Evolutionary conservation across 2,113 vertebrate genomes (phyloP).

Genomic region (Oenanthe melanoleuca): DNA sequence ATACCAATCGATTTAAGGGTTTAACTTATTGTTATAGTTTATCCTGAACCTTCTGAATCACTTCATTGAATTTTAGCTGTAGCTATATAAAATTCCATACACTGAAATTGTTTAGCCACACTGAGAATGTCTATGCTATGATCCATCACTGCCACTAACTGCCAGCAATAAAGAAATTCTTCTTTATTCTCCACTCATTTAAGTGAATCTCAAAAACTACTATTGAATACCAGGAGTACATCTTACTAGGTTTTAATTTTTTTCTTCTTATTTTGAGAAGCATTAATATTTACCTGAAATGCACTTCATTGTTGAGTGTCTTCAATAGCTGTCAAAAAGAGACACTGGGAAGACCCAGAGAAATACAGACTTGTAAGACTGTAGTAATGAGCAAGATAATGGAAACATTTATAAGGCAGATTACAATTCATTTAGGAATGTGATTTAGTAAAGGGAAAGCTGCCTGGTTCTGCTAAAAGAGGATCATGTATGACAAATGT

Average conservation of each 20-base stretch:
- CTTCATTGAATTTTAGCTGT: conserved; percentile 80
- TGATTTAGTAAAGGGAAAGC: conserved; percentile 33
- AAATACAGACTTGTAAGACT: conserved; percentile 13
- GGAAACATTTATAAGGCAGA: conserved; percentile 31
- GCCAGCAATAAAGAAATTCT: conserved; percentile 58
- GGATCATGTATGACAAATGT: conserved; percentile 42
- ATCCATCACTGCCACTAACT: conserved; percentile 77
- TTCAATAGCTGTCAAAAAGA: not conserved
- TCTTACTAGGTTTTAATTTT: conserved; percentile 54
- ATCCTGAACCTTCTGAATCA: conserved; percentile 76
- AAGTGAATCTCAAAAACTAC: conserved; percentile 62
- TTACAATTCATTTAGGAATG: conserved; percentile 21
- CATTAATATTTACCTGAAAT: conserved; percentile 28
- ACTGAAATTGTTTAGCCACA: conserved; percentile 73
- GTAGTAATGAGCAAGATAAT: not conserved
- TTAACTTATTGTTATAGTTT: conserved; percentile 78
- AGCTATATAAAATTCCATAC: conserved; percentile 74
- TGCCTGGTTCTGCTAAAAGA: conserved; percentile 36
- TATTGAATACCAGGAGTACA: conserved; percentile 41
- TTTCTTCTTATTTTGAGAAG: conserved; percentile 36
- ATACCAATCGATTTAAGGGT: conserved; percentile 75
- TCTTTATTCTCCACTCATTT: conserved; percentile 53
- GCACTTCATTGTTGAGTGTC: not conserved
- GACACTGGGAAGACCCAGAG: not conserved
- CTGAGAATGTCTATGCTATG: conserved; percentile 44